phyloP scores from a whole-genome alignment of 2,113 vertebrate genomes.

The Perca flavescens region DNA sequence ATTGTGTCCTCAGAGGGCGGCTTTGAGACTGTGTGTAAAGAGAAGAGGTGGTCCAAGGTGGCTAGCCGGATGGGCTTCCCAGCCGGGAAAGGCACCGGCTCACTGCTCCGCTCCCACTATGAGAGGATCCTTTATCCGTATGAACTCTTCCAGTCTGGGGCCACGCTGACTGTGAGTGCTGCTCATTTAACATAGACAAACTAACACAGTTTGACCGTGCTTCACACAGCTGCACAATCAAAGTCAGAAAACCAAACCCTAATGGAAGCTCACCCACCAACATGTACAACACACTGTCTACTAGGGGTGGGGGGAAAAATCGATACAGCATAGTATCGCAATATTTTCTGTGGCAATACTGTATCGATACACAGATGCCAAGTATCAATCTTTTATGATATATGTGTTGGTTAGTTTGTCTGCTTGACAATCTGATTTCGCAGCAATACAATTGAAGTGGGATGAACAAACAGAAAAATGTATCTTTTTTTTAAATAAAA shows the following conservation, averaged over 20 bases:
- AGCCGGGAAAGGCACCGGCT: slow-evolving; percentile 92
- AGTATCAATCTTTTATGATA: no score
- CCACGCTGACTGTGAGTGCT: slow-evolving; percentile 92
- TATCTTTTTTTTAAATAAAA: no score
- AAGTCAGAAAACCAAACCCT: neutral
- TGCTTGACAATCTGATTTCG: no score
- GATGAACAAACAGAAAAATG: no score
- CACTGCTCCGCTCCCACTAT: slow-evolving; percentile 93
- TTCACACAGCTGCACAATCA: neutral
- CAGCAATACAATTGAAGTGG: no score
- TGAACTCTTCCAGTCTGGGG: slow-evolving; percentile 97
- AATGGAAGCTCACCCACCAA: no score
- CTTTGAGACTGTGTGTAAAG: slow-evolving; percentile 94
- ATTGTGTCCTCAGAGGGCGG: slow-evolving; percentile 95
- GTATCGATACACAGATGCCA: no score
- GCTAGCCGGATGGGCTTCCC: slow-evolving; percentile 93
- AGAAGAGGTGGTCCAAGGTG: slow-evolving; percentile 97
- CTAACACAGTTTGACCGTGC: neutral
- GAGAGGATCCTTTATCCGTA: slow-evolving; percentile 97
- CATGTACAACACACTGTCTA: neutral
- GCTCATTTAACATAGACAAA: neutral
- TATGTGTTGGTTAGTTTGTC: no score
- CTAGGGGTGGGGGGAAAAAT: no score
- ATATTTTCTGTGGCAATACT: no score
- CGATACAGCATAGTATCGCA: no score